Conservation (phyloP, 2,113 vertebrate genomes). For the Tragelaphus scriptus region DNA sequence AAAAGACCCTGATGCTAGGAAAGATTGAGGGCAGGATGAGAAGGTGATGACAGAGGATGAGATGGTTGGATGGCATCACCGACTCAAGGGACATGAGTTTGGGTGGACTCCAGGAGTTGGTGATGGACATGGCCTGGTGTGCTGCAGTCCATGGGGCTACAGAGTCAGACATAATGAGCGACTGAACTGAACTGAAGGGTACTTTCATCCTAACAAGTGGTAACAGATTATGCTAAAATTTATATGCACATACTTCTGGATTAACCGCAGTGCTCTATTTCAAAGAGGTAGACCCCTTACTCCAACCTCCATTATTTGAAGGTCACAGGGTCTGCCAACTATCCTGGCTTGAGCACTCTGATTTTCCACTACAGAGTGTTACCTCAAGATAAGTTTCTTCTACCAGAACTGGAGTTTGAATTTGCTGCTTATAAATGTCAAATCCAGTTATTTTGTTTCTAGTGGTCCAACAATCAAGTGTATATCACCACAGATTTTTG, state of each 20-base stretch:
- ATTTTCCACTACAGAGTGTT: not conserved
- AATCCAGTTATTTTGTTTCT: not conserved
- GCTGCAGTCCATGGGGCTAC: not conserved
- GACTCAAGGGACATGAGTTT: not conserved
- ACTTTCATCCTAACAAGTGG: not conserved
- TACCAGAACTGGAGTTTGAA: not conserved
- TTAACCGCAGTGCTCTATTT: not conserved
- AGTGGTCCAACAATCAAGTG: not conserved
- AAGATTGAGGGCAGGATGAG: not conserved
- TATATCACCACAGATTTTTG: not conserved
- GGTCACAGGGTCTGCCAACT: not conserved
- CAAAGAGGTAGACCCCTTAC: not conserved
- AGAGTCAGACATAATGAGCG: fast-evolving
- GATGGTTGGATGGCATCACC: not conserved
- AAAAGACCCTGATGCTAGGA: not conserved
- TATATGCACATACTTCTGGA: not conserved
- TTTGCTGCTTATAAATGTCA: not conserved
- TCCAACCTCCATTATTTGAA: not conserved
- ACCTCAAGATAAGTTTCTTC: not conserved
- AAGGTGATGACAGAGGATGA: not conserved
- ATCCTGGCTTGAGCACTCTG: not conserved
- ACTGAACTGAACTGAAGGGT: not conserved
- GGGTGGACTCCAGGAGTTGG: not conserved
- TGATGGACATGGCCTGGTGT: not conserved
- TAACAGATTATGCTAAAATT: not conserved